Evolutionary conservation across 2,113 vertebrate species (phyloP), one percentile per base, ranked within the genome.

Genomic region (Isichthys henryi): DNA sequence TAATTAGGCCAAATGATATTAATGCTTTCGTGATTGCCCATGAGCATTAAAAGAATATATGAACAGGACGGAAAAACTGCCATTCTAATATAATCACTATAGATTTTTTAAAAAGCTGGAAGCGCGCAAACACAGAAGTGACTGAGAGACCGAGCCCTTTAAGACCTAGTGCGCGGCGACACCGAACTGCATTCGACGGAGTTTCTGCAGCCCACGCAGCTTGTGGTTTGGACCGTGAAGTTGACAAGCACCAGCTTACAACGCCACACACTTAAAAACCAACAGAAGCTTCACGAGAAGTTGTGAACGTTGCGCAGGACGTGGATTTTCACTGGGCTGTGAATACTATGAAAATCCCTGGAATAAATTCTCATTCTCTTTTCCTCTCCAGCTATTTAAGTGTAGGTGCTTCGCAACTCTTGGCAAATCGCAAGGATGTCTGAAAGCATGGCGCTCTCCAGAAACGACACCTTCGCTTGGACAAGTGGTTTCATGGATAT

Each of bases 381-480:
- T 58, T 31, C 50, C 19, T 52, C 13, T 5, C 23, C 52, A 48
- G 77, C 31, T 39, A 21, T 56, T 17, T 5, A 43, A 89, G 77
- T 58, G 27, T 58, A 3, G n/a, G 83, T 50, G 49, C 62, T 70
- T 70, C 45, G 21, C 23, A 31, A 70, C 11, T 89, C 88, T 83
- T 21, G 52, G 58, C 89, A 74, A 77, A 86, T 88, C n/a, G 90
- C 49, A 50, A 49, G 21, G 84, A 88, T 58, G 17, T 90, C 23
- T 86, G 88, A 23, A 84, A 91, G 62, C 91, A 96, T 95, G 95
- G 91, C 87, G 70, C 89, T 88, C 58, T 90, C 80, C 87, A 91
- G 45, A 39, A 96, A 96, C 91, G 92, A 90, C 1, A 94, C 95
- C 27, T 77, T 21, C 9, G 1, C 88, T 43, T 90, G 92, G 92